phyloP scores from a whole-genome alignment of 1,140 invertebrate genomes.

The Temnothorax curvispinosus region DNA sequence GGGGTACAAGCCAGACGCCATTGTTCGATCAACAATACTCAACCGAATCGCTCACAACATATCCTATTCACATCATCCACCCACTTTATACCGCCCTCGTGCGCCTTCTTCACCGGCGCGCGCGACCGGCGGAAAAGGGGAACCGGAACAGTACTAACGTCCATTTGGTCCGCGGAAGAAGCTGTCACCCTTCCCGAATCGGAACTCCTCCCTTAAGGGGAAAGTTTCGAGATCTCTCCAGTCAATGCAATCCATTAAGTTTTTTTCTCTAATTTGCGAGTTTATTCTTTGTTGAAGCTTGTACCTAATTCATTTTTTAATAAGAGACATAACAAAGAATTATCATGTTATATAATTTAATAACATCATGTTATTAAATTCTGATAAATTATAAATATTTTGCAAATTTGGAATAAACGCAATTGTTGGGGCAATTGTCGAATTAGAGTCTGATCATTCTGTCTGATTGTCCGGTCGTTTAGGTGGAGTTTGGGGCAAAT shows the following conservation, averaged over 20 bases:
- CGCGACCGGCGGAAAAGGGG: slow-evolving; percentile 53
- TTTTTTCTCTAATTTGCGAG: neutral
- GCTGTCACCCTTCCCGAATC: slow-evolving; percentile 66
- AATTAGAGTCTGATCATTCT: slow-evolving; percentile 40
- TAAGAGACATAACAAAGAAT: neutral
- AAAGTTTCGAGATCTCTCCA: slow-evolving; percentile 50
- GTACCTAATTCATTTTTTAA: neutral
- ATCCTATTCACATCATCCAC: slow-evolving; percentile 82
- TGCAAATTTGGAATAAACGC: neutral
- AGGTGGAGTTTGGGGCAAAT: slow-evolving; percentile 48
- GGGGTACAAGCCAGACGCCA: slow-evolving; percentile 80
- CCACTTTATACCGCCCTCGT: slow-evolving; percentile 78
- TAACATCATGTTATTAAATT: neutral
- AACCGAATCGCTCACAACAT: slow-evolving; percentile 82
- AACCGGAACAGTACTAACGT: slow-evolving; percentile 70
- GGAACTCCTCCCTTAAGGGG: slow-evolving; percentile 20
- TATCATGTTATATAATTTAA: neutral
- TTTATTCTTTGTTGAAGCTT: neutral
- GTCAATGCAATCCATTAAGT: neutral
- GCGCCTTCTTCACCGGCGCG: slow-evolving; percentile 61
- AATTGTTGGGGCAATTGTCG: neutral
- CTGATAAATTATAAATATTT: neutral
- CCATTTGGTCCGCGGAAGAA: slow-evolving; percentile 73
- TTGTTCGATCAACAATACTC: slow-evolving; percentile 83
- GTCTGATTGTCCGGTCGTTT: slow-evolving; percentile 65